Evolutionary conservation across 2,888 invertebrate species (phyloP).

Genomic region (Escarpia spicata): DNA sequence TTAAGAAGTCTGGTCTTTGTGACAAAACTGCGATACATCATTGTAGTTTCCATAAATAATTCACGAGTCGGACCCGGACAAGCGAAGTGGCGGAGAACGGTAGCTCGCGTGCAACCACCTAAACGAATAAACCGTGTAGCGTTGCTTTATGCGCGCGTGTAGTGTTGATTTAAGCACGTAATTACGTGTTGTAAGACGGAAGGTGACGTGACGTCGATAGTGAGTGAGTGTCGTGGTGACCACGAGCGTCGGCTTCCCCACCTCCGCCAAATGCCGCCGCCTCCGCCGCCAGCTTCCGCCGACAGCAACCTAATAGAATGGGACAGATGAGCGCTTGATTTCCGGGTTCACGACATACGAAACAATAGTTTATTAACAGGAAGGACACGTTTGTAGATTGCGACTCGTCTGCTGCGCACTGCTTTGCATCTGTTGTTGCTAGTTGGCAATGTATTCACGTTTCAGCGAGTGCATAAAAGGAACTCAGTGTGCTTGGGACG

Average conservation of each 20-base stretch:
- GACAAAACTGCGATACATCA: slow-evolving; percentile 1
- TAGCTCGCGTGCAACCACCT: not conserved
- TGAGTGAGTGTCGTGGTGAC: not conserved
- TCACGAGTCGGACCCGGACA: not conserved
- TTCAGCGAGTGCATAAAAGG: too few species aligned
- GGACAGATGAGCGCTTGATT: too few species aligned
- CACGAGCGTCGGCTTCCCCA: not conserved
- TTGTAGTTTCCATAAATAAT: not conserved
- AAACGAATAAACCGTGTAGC: not conserved
- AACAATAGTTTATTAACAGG: too few species aligned
- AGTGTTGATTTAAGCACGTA: not conserved
- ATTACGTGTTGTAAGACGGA: not conserved
- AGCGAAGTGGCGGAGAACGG: not conserved
- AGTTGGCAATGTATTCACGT: too few species aligned
- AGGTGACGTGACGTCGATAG: not conserved
- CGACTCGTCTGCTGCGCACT: too few species aligned
- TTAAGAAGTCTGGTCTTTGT: not conserved
- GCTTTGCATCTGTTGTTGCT: too few species aligned
- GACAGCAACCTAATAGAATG: too few species aligned
- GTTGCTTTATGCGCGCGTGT: not conserved
- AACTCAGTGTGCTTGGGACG: too few species aligned
- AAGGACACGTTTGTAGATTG: too few species aligned
- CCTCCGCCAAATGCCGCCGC: not conserved
- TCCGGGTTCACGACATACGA: too few species aligned
- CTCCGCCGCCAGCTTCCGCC: not conserved